Conservation (phyloP, 2,797 vertebrate genomes). For the Lepidocolaptes lacrymiger region DNA sequence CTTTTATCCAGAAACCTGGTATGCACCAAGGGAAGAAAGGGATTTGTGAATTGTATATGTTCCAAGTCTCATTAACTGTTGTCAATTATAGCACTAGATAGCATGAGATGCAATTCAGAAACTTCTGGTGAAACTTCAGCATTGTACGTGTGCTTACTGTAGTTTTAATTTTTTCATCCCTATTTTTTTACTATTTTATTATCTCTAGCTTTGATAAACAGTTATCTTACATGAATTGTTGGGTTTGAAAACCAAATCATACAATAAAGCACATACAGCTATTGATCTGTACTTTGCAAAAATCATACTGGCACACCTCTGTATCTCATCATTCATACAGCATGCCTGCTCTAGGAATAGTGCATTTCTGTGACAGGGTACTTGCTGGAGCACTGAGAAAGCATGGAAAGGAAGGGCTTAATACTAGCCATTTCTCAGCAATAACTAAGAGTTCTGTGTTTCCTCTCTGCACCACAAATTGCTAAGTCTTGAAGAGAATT, state of each 20-base stretch:
- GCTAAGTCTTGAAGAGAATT: fast-evolving
- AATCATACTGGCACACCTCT: background rate
- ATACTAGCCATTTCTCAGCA: background rate
- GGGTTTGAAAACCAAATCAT: background rate
- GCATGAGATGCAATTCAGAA: background rate
- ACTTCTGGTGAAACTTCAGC: background rate
- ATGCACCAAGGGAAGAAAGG: background rate
- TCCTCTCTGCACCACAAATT: background rate
- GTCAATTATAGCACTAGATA: background rate
- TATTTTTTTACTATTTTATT: background rate
- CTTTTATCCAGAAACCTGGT: background rate
- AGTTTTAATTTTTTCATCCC: background rate
- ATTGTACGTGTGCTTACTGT: background rate
- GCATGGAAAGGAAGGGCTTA: background rate
- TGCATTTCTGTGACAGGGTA: background rate
- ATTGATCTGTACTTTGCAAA: background rate
- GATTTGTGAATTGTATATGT: background rate
- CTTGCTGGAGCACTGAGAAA: background rate
- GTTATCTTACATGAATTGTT: background rate
- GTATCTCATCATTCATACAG: background rate
- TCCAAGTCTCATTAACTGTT: background rate
- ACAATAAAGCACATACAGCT: background rate
- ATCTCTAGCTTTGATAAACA: background rate
- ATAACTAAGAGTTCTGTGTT: background rate
- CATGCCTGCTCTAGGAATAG: background rate